Percentiles rank a stretch among this genome's conserved stretches.
phyloP scores from a whole-genome alignment of 2,113 vertebrate species.

The Toxostoma redivivum region DNA sequence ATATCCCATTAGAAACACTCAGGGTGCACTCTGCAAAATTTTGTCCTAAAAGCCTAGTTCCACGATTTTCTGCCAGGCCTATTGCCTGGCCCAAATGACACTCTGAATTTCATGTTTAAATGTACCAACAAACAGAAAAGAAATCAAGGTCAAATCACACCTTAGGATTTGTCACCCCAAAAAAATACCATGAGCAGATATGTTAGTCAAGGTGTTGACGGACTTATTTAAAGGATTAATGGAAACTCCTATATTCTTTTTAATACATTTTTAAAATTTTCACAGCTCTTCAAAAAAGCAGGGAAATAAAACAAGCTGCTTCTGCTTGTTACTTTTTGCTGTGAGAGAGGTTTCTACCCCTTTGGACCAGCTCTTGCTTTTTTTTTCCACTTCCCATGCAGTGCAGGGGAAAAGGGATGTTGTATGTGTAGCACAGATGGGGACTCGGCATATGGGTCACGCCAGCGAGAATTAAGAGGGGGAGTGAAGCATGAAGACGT shows the following conservation, averaged over 20 bases:
- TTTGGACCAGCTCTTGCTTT: background rate
- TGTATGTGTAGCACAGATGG: background rate
- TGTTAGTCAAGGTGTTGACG: background rate
- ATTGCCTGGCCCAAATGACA: background rate
- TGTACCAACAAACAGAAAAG: background rate
- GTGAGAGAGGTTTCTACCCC: background rate
- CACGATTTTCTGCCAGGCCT: fast-evolving
- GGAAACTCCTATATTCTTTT: background rate
- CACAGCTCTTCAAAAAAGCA: background rate
- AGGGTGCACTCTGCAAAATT: background rate
- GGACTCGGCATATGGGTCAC: background rate
- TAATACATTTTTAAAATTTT: background rate
- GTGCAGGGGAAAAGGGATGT: fast-evolving
- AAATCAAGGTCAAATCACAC: background rate
- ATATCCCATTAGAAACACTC: background rate
- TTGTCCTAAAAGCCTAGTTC: background rate
- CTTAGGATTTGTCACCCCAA: background rate
- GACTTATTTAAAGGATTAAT: background rate
- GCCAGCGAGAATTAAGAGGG: background rate
- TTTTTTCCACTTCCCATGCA: background rate
- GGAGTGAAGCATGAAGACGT: background rate
- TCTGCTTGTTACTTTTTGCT: background rate
- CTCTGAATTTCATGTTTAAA: background rate
- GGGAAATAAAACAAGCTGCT: background rate
- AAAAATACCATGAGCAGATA: background rate